Conservation (phyloP, 2,888 invertebrate genomes). For the Cheilosia pagana region DNA sequence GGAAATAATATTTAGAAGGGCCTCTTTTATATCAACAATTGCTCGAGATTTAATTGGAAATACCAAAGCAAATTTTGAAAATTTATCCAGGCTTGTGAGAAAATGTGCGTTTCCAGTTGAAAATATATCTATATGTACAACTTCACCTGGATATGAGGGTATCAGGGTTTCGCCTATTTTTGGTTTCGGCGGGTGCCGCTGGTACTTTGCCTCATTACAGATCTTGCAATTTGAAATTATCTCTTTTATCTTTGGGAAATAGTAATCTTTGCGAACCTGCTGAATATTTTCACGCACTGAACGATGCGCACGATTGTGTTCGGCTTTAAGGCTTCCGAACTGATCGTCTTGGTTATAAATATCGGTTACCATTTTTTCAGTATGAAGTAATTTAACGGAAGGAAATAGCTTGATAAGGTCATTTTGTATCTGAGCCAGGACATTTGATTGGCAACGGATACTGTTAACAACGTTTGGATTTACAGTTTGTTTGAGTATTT, state of each 20-base stretch:
- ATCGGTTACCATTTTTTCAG: slow-evolving; percentile 21
- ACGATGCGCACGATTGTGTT: slow-evolving; percentile 38
- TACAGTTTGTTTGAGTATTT: background rate
- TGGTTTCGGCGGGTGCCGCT: background rate
- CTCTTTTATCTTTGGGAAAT: slow-evolving; percentile 30
- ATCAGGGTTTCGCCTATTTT: too few relatives aligned
- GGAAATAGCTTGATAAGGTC: slow-evolving; percentile 1
- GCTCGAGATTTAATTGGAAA: too few relatives aligned
- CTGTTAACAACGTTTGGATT: slow-evolving; percentile 16
- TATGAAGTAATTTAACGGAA: slow-evolving; percentile 4
- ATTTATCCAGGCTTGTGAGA: too few relatives aligned
- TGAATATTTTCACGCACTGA: slow-evolving; percentile 28
- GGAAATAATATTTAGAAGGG: too few relatives aligned
- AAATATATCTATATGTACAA: too few relatives aligned
- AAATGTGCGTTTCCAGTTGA: too few relatives aligned
- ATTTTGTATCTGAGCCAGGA: background rate
- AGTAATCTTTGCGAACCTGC: slow-evolving; percentile 28
- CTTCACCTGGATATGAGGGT: too few relatives aligned
- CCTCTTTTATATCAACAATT: too few relatives aligned
- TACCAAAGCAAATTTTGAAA: too few relatives aligned
- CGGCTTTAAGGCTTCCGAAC: slow-evolving; percentile 7
- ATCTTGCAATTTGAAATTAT: background rate
- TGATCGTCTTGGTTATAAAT: slow-evolving; percentile 23
- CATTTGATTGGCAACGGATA: slow-evolving; percentile 18
- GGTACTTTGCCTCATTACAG: too few relatives aligned